A percentile compares a stretch with the other conserved stretches of the same genome.
Conservation (phyloP, 2,113 vertebrate species). For the Anolis sagrei region DNA sequence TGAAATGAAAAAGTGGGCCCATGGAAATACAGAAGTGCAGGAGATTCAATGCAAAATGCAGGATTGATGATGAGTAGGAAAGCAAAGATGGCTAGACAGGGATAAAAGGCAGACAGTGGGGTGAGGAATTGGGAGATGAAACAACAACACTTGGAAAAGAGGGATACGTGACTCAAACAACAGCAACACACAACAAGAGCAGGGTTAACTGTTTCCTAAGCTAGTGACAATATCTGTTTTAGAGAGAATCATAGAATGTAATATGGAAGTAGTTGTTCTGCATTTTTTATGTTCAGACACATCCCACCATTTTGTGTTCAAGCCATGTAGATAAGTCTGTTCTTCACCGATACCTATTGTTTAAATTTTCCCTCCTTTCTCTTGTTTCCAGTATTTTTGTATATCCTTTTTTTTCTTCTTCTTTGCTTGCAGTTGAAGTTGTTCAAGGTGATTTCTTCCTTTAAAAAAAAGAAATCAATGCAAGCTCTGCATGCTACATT, state of each 20-base stretch:
- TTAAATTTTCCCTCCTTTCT: neutral
- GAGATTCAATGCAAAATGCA: neutral
- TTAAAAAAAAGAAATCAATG: constrained; percentile 14
- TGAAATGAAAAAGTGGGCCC: neutral
- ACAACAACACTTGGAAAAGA: neutral
- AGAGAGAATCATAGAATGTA: neutral
- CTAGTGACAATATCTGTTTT: neutral
- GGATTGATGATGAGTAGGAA: neutral
- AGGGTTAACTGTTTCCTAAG: neutral
- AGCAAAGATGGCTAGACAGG: neutral
- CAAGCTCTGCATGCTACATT: neutral
- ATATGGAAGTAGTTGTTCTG: neutral
- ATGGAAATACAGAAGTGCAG: neutral
- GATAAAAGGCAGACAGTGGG: neutral
- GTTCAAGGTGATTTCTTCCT: constrained; percentile 27
- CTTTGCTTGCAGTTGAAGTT: constrained; percentile 15
- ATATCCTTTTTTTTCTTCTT: neutral
- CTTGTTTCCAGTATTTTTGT: neutral
- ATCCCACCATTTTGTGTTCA: neutral
- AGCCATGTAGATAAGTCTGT: neutral
- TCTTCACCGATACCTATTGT: neutral
- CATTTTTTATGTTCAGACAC: neutral
- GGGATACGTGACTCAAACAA: too few relatives aligned
- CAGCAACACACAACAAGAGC: neutral
- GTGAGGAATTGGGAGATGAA: neutral